phyloP scores from a whole-genome alignment of 2,113 vertebrate species.

The Leptocoma aspasia region DNA sequence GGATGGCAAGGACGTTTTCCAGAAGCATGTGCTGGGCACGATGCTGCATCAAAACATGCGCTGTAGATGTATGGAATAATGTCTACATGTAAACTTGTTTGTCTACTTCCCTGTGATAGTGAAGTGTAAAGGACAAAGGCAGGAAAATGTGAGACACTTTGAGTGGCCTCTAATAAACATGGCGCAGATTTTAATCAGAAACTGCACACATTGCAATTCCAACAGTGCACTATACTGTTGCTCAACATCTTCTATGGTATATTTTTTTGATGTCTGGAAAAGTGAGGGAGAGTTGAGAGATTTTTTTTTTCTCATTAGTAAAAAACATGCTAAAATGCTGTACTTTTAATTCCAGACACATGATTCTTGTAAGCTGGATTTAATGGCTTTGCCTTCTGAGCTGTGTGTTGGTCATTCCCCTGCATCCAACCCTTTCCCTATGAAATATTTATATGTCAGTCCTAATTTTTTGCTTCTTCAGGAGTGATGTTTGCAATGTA shows the following conservation, averaged over 20 bases:
- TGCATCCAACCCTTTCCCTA: background rate
- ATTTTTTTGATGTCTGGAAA: background rate
- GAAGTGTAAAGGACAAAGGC: background rate
- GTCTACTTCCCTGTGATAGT: background rate
- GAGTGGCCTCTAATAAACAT: background rate
- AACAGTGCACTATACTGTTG: background rate
- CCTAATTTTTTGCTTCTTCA: background rate
- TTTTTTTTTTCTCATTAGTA: background rate
- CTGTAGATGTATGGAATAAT: background rate
- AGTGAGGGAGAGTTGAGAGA: background rate
- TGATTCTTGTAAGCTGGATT: conserved; percentile 25
- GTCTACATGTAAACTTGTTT: background rate
- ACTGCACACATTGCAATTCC: background rate
- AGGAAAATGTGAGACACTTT: background rate
- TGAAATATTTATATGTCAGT: background rate
- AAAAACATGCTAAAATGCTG: background rate
- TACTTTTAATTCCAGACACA: conserved; percentile 25
- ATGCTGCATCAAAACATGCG: background rate
- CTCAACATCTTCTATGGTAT: background rate
- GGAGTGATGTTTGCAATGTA: background rate
- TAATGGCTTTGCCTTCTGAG: conserved; percentile 24
- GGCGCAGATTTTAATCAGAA: background rate
- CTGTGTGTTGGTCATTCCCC: background rate
- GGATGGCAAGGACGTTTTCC: background rate
- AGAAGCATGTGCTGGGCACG: background rate